Base-by-base conservation (phyloP, 2,888 invertebrate genomes). In the Tholera decimalis region DNA sequence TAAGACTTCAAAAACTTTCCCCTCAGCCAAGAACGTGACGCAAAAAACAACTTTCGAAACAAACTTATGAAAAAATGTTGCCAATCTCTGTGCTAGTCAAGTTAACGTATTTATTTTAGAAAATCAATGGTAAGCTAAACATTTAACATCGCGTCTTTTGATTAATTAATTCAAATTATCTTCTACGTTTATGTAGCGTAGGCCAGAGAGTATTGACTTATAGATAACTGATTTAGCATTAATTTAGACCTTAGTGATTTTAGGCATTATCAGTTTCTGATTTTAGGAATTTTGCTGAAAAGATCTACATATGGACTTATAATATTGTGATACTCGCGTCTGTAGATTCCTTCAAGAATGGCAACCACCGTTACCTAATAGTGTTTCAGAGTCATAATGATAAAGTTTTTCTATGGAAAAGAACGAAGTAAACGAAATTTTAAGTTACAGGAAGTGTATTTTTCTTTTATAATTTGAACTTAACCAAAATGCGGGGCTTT, bases 1-100 rank as follows among this genome's bases (percentile, higher is more conserved):
- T 74, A 73, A 39, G 79, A 33, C 41, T 73, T 73, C 73, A n/a
- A 18, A 65, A 73, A 55, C 57, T 73, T 54, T 24, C 37, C 43
- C 44, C 26, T 49, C 15, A n/a, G 41, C 28, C 63, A 43, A 65
- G 72, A 73, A 73, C 67, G 49, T 54, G 57, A 66, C 22, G 33
- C 8, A 69, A 41, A 44, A 46, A 39, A 47, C 15, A 47, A 67
- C 5, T 56, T 69, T 20, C 13, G 11, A 56, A 44, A 47, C 2
- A 33, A 47, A 72, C 26, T 44, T 58, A 3, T 13, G 51, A 33
- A 57, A n/a, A 57, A 41, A 20, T 44, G 28, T 71, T 28, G 15
- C n/a, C 0, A 33, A 72, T 22, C 11, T 49, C 35, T 15, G 2
- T 11, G 15, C 9, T 0, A 28, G 11, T 22, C 4, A 46, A 37